These are phyloP conservation scores for Eurois occulta DNA, from an alignment of 2,888 invertebrate species.

Conservation along the genomic window DNA sequence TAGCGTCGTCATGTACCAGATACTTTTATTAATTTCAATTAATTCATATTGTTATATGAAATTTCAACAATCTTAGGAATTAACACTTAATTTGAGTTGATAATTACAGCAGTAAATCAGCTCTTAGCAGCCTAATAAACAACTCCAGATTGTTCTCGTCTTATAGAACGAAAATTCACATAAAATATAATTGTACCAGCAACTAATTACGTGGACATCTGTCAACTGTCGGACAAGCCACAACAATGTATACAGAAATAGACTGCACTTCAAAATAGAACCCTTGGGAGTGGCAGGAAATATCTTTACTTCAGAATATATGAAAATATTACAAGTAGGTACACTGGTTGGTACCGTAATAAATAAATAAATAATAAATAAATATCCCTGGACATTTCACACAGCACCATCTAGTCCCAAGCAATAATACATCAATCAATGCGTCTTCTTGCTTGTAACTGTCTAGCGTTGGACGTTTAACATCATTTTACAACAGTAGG, in stretches of 20 bases:
- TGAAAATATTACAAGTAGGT: conserved; percentile 47
- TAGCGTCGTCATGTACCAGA: neutral
- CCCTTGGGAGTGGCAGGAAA: conserved; percentile 66
- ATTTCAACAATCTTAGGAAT: neutral
- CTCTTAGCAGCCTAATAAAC: neutral
- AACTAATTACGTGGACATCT: conserved; percentile 64
- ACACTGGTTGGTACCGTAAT: conserved; percentile 22
- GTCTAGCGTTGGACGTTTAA: conserved; percentile 27
- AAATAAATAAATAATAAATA: no score
- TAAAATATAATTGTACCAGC: conserved; percentile 39
- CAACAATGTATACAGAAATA: conserved; percentile 68
- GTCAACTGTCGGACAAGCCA: conserved; percentile 59
- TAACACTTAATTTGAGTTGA: neutral
- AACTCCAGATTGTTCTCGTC: neutral
- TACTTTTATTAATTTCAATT: no score
- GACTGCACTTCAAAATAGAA: conserved; percentile 67
- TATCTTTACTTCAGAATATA: conserved; percentile 47
- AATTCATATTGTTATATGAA: neutral
- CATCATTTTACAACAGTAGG: conserved; percentile 17
- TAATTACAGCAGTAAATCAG: neutral
- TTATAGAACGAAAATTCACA: conserved; percentile 15
- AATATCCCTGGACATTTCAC: no score
- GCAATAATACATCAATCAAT: conserved; percentile 62
- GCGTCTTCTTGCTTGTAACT: conserved; percentile 48
- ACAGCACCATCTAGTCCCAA: no score